A percentile compares a stretch with the other conserved stretches of the same genome.
Evolutionary conservation across 1,140 invertebrate species (phyloP).

Genomic region (Bombus terrestris): DNA sequence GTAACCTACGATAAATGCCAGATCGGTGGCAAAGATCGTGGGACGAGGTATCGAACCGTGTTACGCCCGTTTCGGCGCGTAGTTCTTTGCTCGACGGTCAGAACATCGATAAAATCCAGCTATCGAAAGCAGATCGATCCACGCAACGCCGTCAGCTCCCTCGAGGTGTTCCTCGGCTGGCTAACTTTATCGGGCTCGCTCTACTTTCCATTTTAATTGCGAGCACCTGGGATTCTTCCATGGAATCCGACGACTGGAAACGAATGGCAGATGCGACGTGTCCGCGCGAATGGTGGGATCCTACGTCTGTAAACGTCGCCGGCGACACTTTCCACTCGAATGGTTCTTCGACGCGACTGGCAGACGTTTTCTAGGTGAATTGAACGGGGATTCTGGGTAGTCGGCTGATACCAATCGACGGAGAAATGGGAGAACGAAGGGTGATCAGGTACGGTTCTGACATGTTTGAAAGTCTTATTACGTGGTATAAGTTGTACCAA

Average conservation of each 20-base stretch:
- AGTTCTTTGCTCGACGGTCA: neutral
- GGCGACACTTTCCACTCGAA: neutral
- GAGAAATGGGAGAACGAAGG: neutral
- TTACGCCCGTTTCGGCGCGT: slow-evolving; percentile 13
- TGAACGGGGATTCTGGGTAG: neutral
- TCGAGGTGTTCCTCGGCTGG: neutral
- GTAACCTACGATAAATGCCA: slow-evolving; percentile 13
- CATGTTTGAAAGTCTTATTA: neutral
- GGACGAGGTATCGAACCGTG: slow-evolving; percentile 8
- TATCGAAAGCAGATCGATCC: slow-evolving; percentile 44
- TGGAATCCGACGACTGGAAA: slow-evolving; percentile 10
- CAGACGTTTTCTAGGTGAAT: neutral
- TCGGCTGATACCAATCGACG: neutral
- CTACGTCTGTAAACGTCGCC: neutral
- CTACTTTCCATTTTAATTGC: slow-evolving; percentile 45
- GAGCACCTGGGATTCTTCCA: neutral
- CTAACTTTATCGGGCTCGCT: slow-evolving; percentile 9
- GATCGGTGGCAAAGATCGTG: slow-evolving; percentile 26
- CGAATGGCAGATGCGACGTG: slow-evolving; percentile 2
- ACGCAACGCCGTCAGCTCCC: slow-evolving; percentile 10
- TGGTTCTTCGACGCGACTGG: neutral
- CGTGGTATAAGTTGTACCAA: too few relatives aligned
- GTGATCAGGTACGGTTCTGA: neutral
- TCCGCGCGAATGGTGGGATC: neutral
- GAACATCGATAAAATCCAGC: neutral